phyloP scores from a whole-genome alignment of 92 coral and sea anemone species.

The Porites rus region DNA sequence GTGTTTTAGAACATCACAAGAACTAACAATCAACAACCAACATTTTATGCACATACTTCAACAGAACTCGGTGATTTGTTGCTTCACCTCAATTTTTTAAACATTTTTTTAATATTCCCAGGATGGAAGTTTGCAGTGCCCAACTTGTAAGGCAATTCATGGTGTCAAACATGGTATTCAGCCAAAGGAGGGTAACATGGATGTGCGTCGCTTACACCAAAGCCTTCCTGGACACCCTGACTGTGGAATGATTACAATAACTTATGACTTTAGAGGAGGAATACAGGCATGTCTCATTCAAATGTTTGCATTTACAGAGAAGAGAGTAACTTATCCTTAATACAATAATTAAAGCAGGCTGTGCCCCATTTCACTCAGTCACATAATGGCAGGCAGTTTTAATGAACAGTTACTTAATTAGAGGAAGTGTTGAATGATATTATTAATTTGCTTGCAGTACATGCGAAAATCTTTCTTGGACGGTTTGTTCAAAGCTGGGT shows the following conservation, averaged over 20 bases:
- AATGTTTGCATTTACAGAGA: too few species aligned
- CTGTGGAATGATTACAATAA: slow-evolving; percentile 78
- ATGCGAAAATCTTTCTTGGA: too few species aligned
- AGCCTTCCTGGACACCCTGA: slow-evolving; percentile 89
- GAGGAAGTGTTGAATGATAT: too few species aligned
- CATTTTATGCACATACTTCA: too few species aligned
- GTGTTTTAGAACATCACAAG: too few species aligned
- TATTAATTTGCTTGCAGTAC: too few species aligned
- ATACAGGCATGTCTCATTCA: slow-evolving; percentile 68
- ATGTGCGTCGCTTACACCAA: slow-evolving; percentile 46
- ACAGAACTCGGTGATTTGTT: too few species aligned
- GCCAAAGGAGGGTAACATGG: slow-evolving; percentile 82
- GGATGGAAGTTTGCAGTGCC: slow-evolving; percentile 95
- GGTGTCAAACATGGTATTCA: slow-evolving; percentile 88
- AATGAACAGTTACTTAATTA: too few species aligned
- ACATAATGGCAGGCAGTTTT: neutral
- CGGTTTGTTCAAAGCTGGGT: too few species aligned
- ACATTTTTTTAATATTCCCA: neutral
- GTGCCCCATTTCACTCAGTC: neutral
- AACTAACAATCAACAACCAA: too few species aligned
- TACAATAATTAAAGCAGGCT: too few species aligned
- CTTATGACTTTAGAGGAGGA: slow-evolving; percentile 73
- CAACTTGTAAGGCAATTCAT: slow-evolving; percentile 94
- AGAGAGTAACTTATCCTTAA: too few species aligned
- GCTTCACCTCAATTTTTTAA: neutral